Percentiles rank a stretch among this genome's conserved stretches.
phyloP scores from a whole-genome alignment of 2,888 invertebrate genomes.

The Drosophila nigricruria region DNA sequence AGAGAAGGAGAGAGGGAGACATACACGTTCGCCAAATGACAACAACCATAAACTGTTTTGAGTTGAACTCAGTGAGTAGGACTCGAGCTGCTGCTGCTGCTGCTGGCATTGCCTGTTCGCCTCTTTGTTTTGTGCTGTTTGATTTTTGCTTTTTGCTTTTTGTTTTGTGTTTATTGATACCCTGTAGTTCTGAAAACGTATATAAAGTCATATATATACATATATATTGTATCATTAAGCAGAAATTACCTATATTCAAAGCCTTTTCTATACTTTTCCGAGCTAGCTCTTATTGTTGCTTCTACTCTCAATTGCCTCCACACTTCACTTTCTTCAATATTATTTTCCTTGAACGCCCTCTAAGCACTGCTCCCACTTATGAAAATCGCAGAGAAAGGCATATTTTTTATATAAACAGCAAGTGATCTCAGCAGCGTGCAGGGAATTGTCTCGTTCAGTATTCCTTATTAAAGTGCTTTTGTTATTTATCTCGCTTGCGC shows the following conservation, averaged over 20 bases:
- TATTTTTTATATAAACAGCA: background rate
- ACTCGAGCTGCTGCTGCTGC: conserved; percentile 42
- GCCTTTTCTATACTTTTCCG: background rate
- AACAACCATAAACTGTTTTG: conserved; percentile 18
- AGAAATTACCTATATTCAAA: no score
- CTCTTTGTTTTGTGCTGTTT: conserved; percentile 46
- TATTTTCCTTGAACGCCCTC: no score
- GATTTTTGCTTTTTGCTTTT: conserved; percentile 12
- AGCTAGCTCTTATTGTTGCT: no score
- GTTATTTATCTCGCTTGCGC: conserved; percentile 65
- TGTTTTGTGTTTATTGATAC: conserved; percentile 10
- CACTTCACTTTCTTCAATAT: background rate
- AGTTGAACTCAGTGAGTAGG: conserved; percentile 13
- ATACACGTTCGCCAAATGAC: conserved; percentile 2
- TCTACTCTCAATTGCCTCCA: background rate
- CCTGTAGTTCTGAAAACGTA: background rate
- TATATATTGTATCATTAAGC: background rate
- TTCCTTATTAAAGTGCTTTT: conserved; percentile 6
- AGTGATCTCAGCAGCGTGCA: background rate
- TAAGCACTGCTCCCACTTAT: background rate
- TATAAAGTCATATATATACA: background rate
- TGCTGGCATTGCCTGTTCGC: conserved; percentile 40
- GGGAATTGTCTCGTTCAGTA: conserved; percentile 5
- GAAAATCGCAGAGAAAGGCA: background rate
- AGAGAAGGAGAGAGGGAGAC: background rate